Evolutionary conservation across 2,797 vertebrate genomes (phyloP).

Genomic region (Florisuga fusca): DNA sequence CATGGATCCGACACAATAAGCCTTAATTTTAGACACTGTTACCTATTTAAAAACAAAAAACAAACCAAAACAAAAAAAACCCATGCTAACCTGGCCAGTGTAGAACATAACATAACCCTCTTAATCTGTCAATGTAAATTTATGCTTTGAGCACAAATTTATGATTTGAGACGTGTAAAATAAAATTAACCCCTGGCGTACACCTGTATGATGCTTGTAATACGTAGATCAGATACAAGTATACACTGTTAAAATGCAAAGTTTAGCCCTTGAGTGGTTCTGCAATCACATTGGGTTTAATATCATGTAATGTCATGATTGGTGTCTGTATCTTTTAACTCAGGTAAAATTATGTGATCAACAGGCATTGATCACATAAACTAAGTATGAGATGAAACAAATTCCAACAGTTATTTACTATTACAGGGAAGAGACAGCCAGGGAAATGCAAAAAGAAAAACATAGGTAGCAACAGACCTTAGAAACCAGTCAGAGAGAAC

Average conservation of each 20-base stretch:
- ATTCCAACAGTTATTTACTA: background rate
- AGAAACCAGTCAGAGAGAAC: background rate
- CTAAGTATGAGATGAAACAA: background rate
- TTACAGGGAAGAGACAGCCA: background rate
- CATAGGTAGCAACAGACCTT: background rate
- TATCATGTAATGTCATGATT: accelerated
- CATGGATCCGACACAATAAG: background rate
- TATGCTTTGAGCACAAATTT: background rate
- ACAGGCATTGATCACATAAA: accelerated
- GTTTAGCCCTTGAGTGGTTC: background rate
- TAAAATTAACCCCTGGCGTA: background rate
- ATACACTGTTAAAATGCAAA: background rate
- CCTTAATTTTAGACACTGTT: background rate
- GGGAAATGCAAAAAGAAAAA: background rate
- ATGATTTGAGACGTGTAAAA: background rate
- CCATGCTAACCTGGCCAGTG: background rate
- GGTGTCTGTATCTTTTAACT: background rate
- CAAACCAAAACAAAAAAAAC: no score
- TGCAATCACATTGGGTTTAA: accelerated
- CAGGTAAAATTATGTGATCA: background rate
- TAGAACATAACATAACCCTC: slow-evolving; percentile 26
- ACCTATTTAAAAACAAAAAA: background rate
- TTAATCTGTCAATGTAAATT: background rate
- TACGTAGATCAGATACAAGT: background rate
- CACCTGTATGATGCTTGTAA: background rate